Evolutionary conservation across 2,113 vertebrate species (phyloP), one percentile per base, ranked within the genome.

Genomic region (Gallinago media): DNA sequence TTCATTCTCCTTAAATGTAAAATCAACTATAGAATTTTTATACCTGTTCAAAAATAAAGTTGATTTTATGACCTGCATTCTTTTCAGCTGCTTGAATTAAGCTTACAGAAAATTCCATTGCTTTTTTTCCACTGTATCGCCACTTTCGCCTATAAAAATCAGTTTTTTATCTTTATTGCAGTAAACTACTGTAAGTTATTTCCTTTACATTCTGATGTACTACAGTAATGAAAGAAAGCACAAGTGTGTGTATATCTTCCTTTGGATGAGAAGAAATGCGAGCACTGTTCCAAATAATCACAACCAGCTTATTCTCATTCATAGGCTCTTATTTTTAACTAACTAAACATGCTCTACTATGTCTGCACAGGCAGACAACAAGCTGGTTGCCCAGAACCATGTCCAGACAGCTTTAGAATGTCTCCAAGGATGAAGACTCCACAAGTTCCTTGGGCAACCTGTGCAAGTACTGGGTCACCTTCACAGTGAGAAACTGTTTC

Each of bases 1-100:
- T 86, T 94, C 68, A 70, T 89, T 91, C 66, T 84, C 47, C 66
- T 90, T 89, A 94, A 96, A 74, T 58, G 70, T 83, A 96, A 96
- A 88, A 91, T 85, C 26, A 76, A 82, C 65, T 77, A 82, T 50
- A 66, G 92, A 87, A 81, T 91, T 94, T 88, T 96, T 89, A 67
- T 75, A 95, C 58, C 68, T 82, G 54, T 80, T 92, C 71, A 96
- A 93, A 96, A 92, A 73, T 89, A 93, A 89, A 95, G 91, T 96
- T 93, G 31, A 91, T 92, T 93, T 96, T 89, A 91, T 89, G 22
- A 59, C 22, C 59, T 56, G 66, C 46, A 77, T 94, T 96, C 46
- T 94, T 91, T 88, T 85, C 42, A 78, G 73, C 46, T 94, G 22
- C 46, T 87, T 90, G 79, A 96, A 94, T 92, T 90, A 94, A 85